Evolutionary conservation across 2,113 vertebrate species (phyloP).

Genomic region (Rhinopomastus cyanomelas): DNA sequence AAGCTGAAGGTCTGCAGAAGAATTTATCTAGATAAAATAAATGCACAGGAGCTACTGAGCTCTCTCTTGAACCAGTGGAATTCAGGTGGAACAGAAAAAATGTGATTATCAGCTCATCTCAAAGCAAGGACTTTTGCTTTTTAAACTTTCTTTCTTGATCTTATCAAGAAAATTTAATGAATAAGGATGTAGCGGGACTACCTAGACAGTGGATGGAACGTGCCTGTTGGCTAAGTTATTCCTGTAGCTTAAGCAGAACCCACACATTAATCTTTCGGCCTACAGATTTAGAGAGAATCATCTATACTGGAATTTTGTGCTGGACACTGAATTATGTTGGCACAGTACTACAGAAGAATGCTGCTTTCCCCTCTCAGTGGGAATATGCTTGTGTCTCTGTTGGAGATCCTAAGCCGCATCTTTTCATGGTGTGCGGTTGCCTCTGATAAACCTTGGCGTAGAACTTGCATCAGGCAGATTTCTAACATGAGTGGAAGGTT

Average conservation of each 20-base stretch:
- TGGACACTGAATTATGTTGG: not conserved
- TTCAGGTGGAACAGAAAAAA: slow-evolving; percentile 15
- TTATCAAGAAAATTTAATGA: slow-evolving; percentile 28
- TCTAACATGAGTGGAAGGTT: not conserved
- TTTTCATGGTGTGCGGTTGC: not conserved
- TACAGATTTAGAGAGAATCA: not conserved
- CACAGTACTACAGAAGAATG: not conserved
- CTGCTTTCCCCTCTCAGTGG: not conserved
- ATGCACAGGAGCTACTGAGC: not conserved
- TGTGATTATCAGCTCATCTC: slow-evolving; percentile 43
- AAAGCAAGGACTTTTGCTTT: not conserved
- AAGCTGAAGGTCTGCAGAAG: slow-evolving; percentile 26
- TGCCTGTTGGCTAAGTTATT: not conserved
- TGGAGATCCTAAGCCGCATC: not conserved
- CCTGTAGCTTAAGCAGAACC: not conserved
- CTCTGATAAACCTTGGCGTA: not conserved
- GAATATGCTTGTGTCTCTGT: not conserved
- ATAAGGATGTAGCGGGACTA: not conserved
- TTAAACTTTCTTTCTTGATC: slow-evolving; percentile 42
- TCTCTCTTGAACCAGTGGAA: not conserved
- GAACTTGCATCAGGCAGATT: not conserved
- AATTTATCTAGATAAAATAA: slow-evolving; percentile 30
- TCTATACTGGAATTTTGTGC: not conserved
- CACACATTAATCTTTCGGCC: not conserved
- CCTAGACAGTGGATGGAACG: not conserved